phyloP scores from a whole-genome alignment of 1,140 invertebrate genomes.

The Philaenus spumarius region DNA sequence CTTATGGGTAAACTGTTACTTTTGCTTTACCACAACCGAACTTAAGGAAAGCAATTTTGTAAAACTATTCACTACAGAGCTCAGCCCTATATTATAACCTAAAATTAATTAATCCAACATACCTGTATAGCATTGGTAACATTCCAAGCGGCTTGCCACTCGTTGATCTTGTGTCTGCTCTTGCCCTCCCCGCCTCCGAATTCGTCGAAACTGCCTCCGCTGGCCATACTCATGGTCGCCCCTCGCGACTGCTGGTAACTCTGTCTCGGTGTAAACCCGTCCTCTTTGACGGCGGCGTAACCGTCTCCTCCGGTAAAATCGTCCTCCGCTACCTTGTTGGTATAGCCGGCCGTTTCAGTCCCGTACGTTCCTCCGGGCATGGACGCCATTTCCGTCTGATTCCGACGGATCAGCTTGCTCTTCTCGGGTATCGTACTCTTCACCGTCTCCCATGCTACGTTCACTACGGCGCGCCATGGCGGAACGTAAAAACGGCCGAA shows the following conservation, averaged over 20 bases:
- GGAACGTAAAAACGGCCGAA: constrained; percentile 57
- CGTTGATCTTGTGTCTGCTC: constrained; percentile 78
- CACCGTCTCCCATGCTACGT: constrained; percentile 71
- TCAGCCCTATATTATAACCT: no score
- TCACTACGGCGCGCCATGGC: constrained; percentile 62
- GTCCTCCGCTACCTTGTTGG: constrained; percentile 21
- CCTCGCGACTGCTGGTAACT: constrained; percentile 40
- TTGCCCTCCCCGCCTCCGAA: constrained; percentile 48
- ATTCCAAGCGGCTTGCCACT: constrained; percentile 99
- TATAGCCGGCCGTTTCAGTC: neutral
- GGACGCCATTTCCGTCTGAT: constrained; percentile 7
- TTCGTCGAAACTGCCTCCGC: constrained; percentile 46
- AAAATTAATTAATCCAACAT: no score
- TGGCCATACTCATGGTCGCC: constrained; percentile 48
- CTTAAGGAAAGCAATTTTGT: no score
- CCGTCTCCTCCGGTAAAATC: constrained; percentile 39
- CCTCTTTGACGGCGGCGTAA: constrained; percentile 41
- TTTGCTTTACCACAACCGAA: no score
- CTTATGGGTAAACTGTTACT: no score
- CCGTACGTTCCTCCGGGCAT: constrained; percentile 1
- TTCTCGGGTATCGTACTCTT: constrained; percentile 69
- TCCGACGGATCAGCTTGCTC: constrained; percentile 42
- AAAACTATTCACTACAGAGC: no score
- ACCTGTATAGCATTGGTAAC: constrained; percentile 99
- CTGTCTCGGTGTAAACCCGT: constrained; percentile 15